These are phyloP conservation scores for Phyllotreta cruciferae DNA, from an alignment of 2,888 invertebrate genomes.

Conservation along the genomic window DNA sequence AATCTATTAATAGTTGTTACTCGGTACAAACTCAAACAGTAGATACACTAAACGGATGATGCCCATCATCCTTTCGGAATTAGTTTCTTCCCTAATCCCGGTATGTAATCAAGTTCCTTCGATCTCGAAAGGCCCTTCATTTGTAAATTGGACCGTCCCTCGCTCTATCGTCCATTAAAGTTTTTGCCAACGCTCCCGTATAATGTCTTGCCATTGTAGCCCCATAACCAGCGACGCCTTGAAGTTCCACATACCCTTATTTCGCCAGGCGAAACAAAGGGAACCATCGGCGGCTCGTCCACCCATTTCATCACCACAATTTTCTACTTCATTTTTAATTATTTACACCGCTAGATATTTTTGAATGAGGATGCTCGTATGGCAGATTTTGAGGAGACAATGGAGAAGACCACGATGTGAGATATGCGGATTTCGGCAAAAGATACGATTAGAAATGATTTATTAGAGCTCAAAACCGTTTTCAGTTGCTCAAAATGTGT, in stretches of 20 bases:
- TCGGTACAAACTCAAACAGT: no score
- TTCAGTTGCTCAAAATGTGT: no score
- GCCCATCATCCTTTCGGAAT: slow-evolving; percentile 17
- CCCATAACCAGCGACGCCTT: slow-evolving; percentile 52
- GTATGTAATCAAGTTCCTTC: slow-evolving; percentile 26
- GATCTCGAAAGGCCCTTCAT: slow-evolving; percentile 22
- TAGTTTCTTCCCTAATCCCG: slow-evolving; percentile 23
- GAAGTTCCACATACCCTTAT: slow-evolving; percentile 47
- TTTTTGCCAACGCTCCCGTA: slow-evolving; percentile 34
- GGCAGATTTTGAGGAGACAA: no score
- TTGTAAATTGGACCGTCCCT: slow-evolving; percentile 24
- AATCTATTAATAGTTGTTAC: no score
- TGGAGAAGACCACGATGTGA: no score
- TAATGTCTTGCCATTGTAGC: slow-evolving; percentile 49
- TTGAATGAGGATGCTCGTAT: no score
- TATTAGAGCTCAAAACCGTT: no score
- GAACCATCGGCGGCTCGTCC: slow-evolving; percentile 13
- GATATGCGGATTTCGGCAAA: no score
- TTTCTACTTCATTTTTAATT: no score
- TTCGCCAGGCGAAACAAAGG: slow-evolving; percentile 54
- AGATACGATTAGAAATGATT: no score
- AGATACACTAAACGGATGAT: no score
- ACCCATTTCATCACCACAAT: neutral
- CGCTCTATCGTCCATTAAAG: slow-evolving; percentile 13
- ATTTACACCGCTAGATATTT: no score